These are phyloP conservation scores for Sphaerodactylus townsendi DNA, from an alignment of 2,113 vertebrate species.

Conservation along the genomic window DNA sequence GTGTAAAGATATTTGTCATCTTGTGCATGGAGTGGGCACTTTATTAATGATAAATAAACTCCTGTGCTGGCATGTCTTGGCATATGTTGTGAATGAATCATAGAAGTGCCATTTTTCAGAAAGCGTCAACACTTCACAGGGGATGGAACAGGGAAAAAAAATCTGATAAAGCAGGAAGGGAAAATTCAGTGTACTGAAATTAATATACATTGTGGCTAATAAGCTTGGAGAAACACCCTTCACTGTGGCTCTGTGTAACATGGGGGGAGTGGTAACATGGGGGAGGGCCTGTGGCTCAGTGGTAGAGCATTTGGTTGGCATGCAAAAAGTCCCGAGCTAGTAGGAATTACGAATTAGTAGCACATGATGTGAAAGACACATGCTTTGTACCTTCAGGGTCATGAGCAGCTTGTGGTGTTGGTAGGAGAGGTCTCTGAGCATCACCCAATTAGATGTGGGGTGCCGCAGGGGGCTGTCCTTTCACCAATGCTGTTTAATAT, in stretches of 20 bases:
- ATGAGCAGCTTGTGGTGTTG: too few relatives aligned
- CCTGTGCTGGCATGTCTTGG: background rate
- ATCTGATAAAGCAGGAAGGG: background rate
- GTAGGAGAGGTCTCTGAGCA: too few relatives aligned
- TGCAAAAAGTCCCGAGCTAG: too few relatives aligned
- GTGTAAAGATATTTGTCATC: background rate
- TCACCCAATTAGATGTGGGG: too few relatives aligned
- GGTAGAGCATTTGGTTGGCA: too few relatives aligned
- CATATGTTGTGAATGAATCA: background rate
- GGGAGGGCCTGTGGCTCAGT: too few relatives aligned
- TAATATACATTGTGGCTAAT: background rate
- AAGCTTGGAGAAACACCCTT: background rate
- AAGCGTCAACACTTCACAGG: background rate
- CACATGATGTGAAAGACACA: too few relatives aligned
- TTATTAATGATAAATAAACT: slow-evolving; percentile 18
- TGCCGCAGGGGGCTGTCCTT: too few relatives aligned
- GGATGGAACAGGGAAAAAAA: background rate
- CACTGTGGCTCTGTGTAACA: background rate
- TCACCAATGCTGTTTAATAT: too few relatives aligned
- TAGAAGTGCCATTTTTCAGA: background rate
- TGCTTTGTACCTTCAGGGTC: too few relatives aligned
- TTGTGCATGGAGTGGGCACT: background rate
- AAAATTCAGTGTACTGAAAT: background rate
- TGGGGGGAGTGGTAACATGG: too few relatives aligned
- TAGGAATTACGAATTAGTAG: too few relatives aligned